Evolutionary conservation across 2,113 vertebrate genomes (phyloP).

Genomic region (Kryptolebias marmoratus): DNA sequence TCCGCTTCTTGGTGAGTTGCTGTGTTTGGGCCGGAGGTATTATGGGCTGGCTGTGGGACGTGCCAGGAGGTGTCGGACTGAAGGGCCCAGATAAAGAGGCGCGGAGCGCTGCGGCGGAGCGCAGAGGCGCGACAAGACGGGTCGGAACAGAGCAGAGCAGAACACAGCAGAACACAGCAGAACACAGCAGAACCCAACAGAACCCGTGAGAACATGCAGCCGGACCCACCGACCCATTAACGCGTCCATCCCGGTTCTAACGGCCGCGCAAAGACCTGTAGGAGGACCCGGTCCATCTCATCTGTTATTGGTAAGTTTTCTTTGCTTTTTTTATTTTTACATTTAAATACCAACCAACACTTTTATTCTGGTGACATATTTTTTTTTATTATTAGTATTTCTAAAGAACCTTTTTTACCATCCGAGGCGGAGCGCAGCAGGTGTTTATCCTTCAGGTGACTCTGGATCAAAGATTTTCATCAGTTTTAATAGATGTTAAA

Average conservation of each 20-base stretch:
- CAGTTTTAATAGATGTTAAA: not conserved
- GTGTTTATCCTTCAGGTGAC: not conserved
- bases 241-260: not conserved
- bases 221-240: slow-evolving; percentile 37
- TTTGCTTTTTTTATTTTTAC: not conserved
- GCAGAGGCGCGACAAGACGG: not conserved
- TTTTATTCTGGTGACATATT: no score
- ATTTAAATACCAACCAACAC: not conserved
- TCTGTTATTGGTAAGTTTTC: slow-evolving; percentile 10
- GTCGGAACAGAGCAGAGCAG: not conserved
- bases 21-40: not conserved
- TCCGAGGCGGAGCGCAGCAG: not conserved
- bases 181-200: slow-evolving; percentile 14
- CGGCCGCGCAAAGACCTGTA: not conserved
- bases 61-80: slow-evolving; percentile 72
- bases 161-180: slow-evolving; percentile 37
- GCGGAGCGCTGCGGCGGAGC: slow-evolving; percentile 76
- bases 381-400: not conserved
- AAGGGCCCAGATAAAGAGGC: slow-evolving; percentile 90
- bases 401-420: not conserved
- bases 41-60: slow-evolving; percentile 75
- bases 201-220: slow-evolving; percentile 49
- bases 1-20: not conserved
- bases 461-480: not conserved
- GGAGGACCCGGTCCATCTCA: not conserved